These are phyloP conservation scores for Acleris literana DNA, from an alignment of 2,888 invertebrate species.

Conservation along the genomic window DNA sequence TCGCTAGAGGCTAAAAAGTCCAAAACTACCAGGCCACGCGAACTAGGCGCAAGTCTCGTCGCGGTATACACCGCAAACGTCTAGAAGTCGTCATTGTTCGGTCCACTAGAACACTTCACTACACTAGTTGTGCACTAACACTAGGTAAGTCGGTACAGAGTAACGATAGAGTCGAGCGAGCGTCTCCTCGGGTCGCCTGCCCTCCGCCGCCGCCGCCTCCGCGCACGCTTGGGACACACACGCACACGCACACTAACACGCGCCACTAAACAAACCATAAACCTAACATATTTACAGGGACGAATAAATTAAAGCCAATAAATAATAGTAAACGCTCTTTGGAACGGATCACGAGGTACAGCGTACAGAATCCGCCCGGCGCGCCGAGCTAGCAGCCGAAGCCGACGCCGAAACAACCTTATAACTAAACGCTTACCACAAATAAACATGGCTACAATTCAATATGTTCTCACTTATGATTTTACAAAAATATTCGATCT, in stretches of 20 bases:
- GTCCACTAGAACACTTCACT: slow-evolving; percentile 50
- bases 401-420: slow-evolving; percentile 19
- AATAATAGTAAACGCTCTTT: slow-evolving; percentile 73
- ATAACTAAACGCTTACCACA: slow-evolving; percentile 28
- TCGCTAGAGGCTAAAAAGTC: slow-evolving; percentile 8
- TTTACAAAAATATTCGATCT: slow-evolving; percentile 12
- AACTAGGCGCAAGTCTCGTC: slow-evolving; percentile 1
- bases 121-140: slow-evolving; percentile 68
- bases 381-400: slow-evolving; percentile 26
- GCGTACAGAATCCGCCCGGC: slow-evolving; percentile 46
- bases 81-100: slow-evolving; percentile 9
- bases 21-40: slow-evolving; percentile 1
- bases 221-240: slow-evolving; percentile 44
- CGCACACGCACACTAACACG: slow-evolving; percentile 44
- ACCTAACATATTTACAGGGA: slow-evolving; percentile 45
- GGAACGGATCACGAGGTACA: slow-evolving; percentile 73
- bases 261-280: slow-evolving; percentile 39
- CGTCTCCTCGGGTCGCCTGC: slow-evolving; percentile 60
- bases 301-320: slow-evolving; percentile 73
- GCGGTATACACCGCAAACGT: slow-evolving; percentile 1
- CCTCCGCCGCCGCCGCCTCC: slow-evolving; percentile 50
- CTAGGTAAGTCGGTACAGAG: slow-evolving; percentile 51
- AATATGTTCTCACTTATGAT: slow-evolving; percentile 17
- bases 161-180: slow-evolving; percentile 48
- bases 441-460: slow-evolving; percentile 28